Percentiles rank a stretch among this genome's conserved stretches.
These are phyloP conservation scores for Batillaria attramentaria DNA, from an alignment of 1,140 invertebrate genomes.

Conservation along the genomic window DNA sequence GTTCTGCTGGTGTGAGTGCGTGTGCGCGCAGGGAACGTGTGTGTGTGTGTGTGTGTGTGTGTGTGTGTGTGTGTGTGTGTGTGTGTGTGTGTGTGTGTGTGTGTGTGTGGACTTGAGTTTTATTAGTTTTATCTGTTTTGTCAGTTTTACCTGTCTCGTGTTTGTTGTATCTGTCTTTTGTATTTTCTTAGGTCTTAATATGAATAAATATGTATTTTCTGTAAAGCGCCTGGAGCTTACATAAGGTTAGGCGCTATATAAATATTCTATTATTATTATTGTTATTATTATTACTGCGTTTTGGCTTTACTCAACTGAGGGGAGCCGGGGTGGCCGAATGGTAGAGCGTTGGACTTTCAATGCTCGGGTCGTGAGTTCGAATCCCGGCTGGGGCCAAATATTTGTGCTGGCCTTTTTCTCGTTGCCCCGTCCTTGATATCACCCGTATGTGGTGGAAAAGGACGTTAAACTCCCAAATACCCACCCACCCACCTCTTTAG, in stretches of 20 bases:
- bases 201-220: not conserved
- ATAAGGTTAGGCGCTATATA: not conserved
- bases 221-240: not conserved
- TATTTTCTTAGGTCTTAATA: not conserved
- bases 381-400: no score
- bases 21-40: not conserved
- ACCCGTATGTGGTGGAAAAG: no score
- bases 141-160: not conserved
- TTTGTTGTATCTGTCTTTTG: not conserved
- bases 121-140: not conserved
- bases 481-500: no score
- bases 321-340: no score
- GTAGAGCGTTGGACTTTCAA: no score
- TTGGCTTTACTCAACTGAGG: no score
- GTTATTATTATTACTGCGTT: no score
- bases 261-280: no score
- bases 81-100: not conserved
- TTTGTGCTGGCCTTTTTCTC: no score
- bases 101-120: not conserved
- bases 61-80: not conserved
- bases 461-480: no score
- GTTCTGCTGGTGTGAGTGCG: not conserved
- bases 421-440: no score
- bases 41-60: not conserved
- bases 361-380: no score